Base-by-base conservation (phyloP, 2,113 vertebrate species). In the Marmota flaviventris region DNA sequence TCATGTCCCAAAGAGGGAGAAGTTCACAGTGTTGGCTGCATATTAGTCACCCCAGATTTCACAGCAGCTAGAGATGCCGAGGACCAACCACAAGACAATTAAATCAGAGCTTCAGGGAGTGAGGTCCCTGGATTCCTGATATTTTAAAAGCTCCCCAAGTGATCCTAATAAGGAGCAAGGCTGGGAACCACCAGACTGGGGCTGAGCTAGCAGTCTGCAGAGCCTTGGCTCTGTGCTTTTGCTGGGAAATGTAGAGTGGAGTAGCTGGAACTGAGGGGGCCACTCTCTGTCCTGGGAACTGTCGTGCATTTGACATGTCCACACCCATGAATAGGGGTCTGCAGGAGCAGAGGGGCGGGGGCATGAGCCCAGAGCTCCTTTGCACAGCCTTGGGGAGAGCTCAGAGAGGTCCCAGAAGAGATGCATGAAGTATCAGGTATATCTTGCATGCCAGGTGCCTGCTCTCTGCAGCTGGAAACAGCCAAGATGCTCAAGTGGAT, bases 341-440 rank as follows among this genome's bases (percentile, higher is more conserved):
- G 29, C 34, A 82, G n/a, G n/a, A 42, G 67, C 18, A 17, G 12
- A 39, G 25, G 25, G 20, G 5, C n/a, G 10, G 8, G 51, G 75
- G 37, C 29, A 18, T 10, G 0, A 2, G 6, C 32, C n/a, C 16
- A 16, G 58, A 27, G 24, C 32, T 69, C 8, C 6, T 3, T 29
- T 90, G 39, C 42, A 20, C 22, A 2, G 2, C 20, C 4, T 14
- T 51, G 18, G 58, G 24, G 1, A 16, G 0, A 14, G 27, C 34
- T 78, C 20, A 1, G n/a, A 77, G 61, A 61, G 32, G 17, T 34
- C n/a, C 79, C n/a, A 42, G 63, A 0, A 39, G 70, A 69, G 3
- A 8, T 4, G 8, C 8, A 2, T 12, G 53, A 13, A 20, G 24
- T 32, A 16, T 20, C 45, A 75, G 88, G 32, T 39, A 3, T 20